A percentile compares a stretch with the other conserved stretches of the same genome.
Conservation (phyloP, 1,140 invertebrate species). For the Hormaphis cornu region DNA sequence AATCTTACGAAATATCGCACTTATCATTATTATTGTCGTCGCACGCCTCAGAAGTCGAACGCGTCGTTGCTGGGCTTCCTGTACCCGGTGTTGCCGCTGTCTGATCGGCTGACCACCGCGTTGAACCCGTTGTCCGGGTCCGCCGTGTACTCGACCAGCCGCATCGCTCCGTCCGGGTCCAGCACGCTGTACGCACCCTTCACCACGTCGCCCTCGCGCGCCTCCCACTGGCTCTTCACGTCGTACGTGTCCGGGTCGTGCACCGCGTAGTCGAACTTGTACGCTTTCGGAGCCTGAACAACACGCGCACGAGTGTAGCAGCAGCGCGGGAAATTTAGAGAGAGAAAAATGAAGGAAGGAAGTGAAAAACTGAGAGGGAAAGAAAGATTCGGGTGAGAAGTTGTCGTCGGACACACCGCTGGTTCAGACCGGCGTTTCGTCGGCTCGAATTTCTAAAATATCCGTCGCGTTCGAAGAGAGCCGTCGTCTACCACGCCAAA, state of each 20-base stretch:
- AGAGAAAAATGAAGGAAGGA: too few species aligned
- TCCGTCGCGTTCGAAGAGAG: too few species aligned
- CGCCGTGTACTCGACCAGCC: constrained; percentile 46
- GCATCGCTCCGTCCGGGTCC: constrained; percentile 45
- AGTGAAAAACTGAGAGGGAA: too few species aligned
- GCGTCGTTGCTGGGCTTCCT: constrained; percentile 10
- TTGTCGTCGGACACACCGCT: too few species aligned
- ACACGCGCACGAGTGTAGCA: not conserved
- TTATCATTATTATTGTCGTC: too few species aligned
- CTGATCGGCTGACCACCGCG: constrained; percentile 43
- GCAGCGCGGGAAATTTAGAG: too few species aligned
- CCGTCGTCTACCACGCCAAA: too few species aligned
- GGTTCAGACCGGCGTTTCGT: too few species aligned
- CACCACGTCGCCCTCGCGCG: constrained; percentile 45
- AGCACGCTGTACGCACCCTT: constrained; percentile 48
- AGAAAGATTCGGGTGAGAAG: too few species aligned
- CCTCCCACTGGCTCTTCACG: constrained; percentile 47
- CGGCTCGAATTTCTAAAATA: too few species aligned
- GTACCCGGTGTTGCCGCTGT: constrained; percentile 23
- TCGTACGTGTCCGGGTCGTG: constrained; percentile 49
- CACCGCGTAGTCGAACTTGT: constrained; percentile 50
- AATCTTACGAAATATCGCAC: not conserved
- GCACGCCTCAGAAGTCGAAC: constrained; percentile 1
- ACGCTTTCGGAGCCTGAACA: constrained; percentile 42
- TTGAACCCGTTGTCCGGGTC: constrained; percentile 45